Conservation (phyloP, 64 coral and sea anemone species). For the Astreopora myriophthalma region DNA sequence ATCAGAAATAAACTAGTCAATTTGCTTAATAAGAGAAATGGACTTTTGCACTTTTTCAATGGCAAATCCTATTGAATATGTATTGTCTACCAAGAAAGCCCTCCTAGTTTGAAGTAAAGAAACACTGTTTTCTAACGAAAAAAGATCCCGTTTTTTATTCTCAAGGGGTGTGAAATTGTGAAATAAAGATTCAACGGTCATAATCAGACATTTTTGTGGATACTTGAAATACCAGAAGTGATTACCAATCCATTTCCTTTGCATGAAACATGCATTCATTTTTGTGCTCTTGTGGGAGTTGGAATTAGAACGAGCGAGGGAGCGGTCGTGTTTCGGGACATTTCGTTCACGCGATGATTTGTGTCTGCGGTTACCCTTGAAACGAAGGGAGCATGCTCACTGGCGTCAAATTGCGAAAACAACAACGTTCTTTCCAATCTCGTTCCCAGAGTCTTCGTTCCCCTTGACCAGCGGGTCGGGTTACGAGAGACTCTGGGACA, state of each 20-base stretch:
- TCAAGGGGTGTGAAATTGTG: background rate
- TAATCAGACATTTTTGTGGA: conserved; percentile 6
- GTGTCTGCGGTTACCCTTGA: no score
- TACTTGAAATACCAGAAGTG: background rate
- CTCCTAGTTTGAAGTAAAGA: background rate
- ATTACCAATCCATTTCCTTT: background rate
- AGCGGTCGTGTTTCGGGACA: no score
- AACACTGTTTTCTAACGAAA: background rate
- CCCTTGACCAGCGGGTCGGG: no score
- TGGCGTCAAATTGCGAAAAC: no score
- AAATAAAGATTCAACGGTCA: background rate
- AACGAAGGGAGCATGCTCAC: no score
- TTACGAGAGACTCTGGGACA: no score
- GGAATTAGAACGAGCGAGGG: no score
- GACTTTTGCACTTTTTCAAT: background rate
- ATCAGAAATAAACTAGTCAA: background rate
- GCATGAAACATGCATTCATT: background rate
- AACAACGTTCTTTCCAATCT: no score
- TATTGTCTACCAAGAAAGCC: background rate
- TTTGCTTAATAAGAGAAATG: background rate
- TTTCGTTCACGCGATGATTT: no score
- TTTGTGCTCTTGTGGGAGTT: background rate
- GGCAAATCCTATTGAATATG: background rate
- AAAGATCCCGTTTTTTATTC: background rate
- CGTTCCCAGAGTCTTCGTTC: no score